phyloP scores from a whole-genome alignment of 2,113 vertebrate species.

The Sphyrna mokarran region DNA sequence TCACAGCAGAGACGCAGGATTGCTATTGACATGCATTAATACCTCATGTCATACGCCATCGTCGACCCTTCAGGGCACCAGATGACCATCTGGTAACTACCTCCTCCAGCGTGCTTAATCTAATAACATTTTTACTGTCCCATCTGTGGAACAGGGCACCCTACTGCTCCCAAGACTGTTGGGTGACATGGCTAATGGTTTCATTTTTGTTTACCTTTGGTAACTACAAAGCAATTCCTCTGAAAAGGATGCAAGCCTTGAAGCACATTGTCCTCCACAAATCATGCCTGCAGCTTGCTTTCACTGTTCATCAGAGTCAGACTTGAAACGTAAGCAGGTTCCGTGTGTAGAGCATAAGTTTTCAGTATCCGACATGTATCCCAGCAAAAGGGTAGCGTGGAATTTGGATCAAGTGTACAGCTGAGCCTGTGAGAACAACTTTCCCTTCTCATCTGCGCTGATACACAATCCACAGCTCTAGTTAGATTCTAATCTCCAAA shows the following conservation, averaged over 20 bases:
- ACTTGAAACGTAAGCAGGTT: background rate
- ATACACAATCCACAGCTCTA: background rate
- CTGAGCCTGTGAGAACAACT: background rate
- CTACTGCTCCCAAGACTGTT: background rate
- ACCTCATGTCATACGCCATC: background rate
- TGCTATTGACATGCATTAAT: background rate
- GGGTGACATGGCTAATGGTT: background rate
- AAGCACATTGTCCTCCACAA: background rate
- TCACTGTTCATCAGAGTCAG: background rate
- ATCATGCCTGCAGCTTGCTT: background rate
- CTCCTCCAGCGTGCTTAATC: background rate
- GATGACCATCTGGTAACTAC: background rate
- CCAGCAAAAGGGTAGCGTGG: background rate
- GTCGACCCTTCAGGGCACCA: background rate
- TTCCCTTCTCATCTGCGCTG: background rate
- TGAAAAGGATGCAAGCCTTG: background rate
- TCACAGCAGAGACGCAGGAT: background rate
- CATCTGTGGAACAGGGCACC: background rate
- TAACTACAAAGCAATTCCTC: background rate
- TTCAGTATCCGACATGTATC: background rate
- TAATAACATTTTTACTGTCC: background rate
- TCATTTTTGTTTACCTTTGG: background rate
- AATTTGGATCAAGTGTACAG: background rate
- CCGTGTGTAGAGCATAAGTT: background rate
- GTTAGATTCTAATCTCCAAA: background rate